A percentile compares a stretch with the other conserved stretches of the same genome.
Evolutionary conservation across 2,888 invertebrate genomes (phyloP).

Genomic region (Schrankia costaestrigalis): DNA sequence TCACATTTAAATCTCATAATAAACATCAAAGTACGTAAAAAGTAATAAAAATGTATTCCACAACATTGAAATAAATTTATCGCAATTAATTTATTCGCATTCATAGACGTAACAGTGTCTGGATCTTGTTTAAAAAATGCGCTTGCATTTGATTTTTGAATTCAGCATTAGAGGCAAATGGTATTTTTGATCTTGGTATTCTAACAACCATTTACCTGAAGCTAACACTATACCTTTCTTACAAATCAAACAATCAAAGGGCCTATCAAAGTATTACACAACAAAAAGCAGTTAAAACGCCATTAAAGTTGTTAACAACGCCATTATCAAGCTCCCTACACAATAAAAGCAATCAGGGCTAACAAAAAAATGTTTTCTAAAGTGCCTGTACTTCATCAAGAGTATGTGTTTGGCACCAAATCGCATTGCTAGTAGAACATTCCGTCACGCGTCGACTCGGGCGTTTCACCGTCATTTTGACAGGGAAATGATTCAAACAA

Average conservation of each 20-base stretch:
- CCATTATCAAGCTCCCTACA: constrained; percentile 31
- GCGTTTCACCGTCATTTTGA: constrained; percentile 35
- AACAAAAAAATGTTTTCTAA: constrained; percentile 25
- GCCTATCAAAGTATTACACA: constrained; percentile 12
- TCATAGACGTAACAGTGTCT: too few species aligned
- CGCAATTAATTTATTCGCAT: too few species aligned
- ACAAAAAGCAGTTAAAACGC: constrained; percentile 18
- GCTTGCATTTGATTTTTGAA: too few species aligned
- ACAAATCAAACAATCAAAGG: constrained; percentile 20
- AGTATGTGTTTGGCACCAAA: constrained; percentile 47
- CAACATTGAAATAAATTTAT: too few species aligned
- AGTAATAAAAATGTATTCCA: background rate
- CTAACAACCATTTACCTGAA: too few species aligned
- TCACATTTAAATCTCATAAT: too few species aligned
- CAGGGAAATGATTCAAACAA: constrained; percentile 48
- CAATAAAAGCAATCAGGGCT: constrained; percentile 50
- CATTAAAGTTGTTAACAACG: constrained; percentile 33
- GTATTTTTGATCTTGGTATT: too few species aligned
- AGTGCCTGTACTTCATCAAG: constrained; percentile 31
- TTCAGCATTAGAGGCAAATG: too few species aligned
- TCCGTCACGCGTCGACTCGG: constrained; percentile 51
- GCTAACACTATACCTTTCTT: too few species aligned
- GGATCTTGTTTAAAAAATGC: too few species aligned
- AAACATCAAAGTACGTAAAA: too few species aligned
- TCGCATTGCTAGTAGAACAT: constrained; percentile 34